Evolutionary conservation across 2,797 vertebrate genomes (phyloP).

Genomic region (Darevskia mixta): DNA sequence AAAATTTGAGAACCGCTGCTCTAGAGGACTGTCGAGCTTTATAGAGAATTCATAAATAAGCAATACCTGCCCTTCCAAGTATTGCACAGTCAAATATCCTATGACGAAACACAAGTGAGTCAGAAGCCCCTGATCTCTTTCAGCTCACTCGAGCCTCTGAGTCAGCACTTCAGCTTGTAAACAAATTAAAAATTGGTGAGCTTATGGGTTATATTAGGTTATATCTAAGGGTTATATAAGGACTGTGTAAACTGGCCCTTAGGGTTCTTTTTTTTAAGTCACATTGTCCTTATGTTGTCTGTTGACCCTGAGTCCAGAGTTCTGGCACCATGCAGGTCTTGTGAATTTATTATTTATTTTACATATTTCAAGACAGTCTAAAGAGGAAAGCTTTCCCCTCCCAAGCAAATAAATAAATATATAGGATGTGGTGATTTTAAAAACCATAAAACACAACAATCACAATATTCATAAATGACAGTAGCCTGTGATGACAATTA

Average conservation of each 20-base stretch:
- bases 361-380: no score
- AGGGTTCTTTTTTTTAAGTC: neutral
- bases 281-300: neutral
- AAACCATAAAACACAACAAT: no score
- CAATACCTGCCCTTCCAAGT: neutral
- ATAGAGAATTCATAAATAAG: neutral
- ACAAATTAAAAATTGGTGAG: neutral
- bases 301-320: neutral
- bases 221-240: neutral
- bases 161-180: neutral
- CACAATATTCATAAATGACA: no score
- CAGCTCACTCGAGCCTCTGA: neutral
- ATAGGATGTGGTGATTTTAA: no score
- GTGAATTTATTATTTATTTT: neutral
- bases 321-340: neutral
- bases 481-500: no score
- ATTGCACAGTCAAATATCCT: neutral
- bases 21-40: neutral
- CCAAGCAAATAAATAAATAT: no score
- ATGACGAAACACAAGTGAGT: slow-evolving; percentile 10
- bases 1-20: no score
- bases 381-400: no score
- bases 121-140: neutral
- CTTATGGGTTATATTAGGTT: neutral
- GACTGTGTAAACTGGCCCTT: neutral